Conservation (phyloP, 2,113 vertebrate genomes). For the Emydocephalus ijimae region DNA sequence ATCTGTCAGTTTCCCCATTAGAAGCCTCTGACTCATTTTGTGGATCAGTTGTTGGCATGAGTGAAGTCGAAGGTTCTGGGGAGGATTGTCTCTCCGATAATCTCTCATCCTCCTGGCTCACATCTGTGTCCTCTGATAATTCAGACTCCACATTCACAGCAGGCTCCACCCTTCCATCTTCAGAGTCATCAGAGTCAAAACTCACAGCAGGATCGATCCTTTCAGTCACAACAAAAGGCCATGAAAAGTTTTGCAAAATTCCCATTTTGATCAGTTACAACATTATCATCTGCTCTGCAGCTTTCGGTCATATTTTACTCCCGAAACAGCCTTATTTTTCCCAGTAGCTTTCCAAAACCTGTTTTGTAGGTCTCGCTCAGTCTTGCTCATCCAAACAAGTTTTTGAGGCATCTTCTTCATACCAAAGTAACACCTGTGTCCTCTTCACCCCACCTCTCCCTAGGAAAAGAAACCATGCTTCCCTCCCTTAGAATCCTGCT, state of each 20-base stretch:
- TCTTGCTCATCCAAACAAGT: background rate
- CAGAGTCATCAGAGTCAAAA: too few species aligned
- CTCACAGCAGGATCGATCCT: too few species aligned
- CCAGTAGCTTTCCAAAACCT: background rate
- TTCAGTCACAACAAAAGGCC: background rate
- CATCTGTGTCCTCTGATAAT: too few species aligned
- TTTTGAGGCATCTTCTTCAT: background rate
- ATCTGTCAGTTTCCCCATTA: too few species aligned
- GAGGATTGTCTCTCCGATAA: too few species aligned
- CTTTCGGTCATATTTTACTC: background rate
- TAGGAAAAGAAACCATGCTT: background rate
- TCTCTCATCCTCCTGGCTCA: too few species aligned
- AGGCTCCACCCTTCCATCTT: too few species aligned
- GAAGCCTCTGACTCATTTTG: too few species aligned
- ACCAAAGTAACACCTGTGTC: background rate
- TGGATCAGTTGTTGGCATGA: too few species aligned
- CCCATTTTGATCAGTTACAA: background rate
- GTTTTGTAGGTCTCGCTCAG: background rate
- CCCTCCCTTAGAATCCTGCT: background rate
- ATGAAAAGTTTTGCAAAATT: background rate
- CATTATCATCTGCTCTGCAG: background rate
- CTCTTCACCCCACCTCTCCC: background rate
- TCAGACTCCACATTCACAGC: too few species aligned
- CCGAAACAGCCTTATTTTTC: background rate
- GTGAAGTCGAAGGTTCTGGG: too few species aligned